These are phyloP conservation scores for Antigone vipio DNA, from an alignment of 2,113 vertebrate species.

Conservation along the genomic window DNA sequence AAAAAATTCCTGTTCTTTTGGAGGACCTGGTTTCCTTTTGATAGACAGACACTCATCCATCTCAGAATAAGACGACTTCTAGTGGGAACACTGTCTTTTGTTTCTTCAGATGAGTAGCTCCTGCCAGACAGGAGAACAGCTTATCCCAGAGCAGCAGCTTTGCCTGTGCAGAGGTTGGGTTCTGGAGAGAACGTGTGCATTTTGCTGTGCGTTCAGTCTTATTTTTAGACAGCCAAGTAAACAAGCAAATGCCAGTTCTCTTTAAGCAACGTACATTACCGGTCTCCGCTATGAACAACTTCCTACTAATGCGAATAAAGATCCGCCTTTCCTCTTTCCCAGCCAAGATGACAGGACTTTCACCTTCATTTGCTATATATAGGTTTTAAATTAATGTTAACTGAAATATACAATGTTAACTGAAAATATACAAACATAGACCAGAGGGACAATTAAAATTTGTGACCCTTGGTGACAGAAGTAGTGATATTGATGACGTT, in stretches of 20 bases:
- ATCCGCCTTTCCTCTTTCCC: fast-evolving
- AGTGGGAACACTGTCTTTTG: background rate
- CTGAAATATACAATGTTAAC: background rate
- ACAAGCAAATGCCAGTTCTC: background rate
- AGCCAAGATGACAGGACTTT: background rate
- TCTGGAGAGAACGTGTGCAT: background rate
- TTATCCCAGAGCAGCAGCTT: background rate
- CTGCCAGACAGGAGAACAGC: background rate
- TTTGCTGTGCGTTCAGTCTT: background rate
- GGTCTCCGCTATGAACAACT: fast-evolving
- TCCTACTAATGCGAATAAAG: background rate
- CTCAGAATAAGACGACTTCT: background rate
- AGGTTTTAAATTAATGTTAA: background rate
- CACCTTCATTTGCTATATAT: background rate
- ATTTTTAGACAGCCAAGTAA: conserved; percentile 32
- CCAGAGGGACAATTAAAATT: background rate
- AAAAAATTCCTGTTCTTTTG: background rate
- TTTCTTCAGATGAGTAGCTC: background rate
- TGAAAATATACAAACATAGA: background rate
- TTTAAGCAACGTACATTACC: background rate
- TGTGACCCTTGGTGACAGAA: background rate
- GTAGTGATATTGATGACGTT: background rate
- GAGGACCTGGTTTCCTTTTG: background rate
- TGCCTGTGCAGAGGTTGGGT: background rate
- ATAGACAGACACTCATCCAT: background rate